Conservation (phyloP, 2,797 vertebrate species). For the Coracias cyanogaster region DNA sequence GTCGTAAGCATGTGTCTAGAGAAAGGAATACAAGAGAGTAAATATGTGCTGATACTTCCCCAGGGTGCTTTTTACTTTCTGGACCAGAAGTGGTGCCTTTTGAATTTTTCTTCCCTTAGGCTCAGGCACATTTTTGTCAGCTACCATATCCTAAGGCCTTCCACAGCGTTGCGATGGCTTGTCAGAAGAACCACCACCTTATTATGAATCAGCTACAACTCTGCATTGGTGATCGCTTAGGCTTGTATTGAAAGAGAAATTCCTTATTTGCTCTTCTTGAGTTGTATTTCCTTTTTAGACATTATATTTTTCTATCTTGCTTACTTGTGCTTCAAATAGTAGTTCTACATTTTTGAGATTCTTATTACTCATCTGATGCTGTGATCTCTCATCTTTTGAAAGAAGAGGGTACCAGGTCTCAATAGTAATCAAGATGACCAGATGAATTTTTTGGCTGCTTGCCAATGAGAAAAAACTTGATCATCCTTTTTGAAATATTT, state of each 20-base stretch:
- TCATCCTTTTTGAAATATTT: background rate
- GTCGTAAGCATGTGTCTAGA: background rate
- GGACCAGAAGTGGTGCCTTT: background rate
- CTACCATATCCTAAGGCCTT: background rate
- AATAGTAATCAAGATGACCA: background rate
- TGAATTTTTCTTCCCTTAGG: background rate
- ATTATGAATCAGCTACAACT: background rate
- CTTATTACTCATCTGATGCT: background rate
- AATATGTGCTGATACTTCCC: background rate
- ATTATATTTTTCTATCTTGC: background rate
- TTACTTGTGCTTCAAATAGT: background rate
- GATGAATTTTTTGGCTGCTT: background rate
- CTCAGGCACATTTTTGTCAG: background rate
- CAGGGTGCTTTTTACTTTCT: background rate
- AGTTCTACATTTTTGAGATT: background rate
- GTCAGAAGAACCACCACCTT: background rate
- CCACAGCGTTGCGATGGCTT: background rate
- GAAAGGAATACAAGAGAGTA: background rate
- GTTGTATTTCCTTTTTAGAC: background rate
- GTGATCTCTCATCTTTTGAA: background rate
- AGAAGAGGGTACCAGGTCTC: background rate
- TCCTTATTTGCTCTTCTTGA: background rate
- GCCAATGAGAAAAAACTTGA: background rate
- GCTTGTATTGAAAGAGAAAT: background rate
- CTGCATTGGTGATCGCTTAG: background rate